phyloP scores from a whole-genome alignment of 2,113 vertebrate species.

The Anarrhichthys ocellatus region DNA sequence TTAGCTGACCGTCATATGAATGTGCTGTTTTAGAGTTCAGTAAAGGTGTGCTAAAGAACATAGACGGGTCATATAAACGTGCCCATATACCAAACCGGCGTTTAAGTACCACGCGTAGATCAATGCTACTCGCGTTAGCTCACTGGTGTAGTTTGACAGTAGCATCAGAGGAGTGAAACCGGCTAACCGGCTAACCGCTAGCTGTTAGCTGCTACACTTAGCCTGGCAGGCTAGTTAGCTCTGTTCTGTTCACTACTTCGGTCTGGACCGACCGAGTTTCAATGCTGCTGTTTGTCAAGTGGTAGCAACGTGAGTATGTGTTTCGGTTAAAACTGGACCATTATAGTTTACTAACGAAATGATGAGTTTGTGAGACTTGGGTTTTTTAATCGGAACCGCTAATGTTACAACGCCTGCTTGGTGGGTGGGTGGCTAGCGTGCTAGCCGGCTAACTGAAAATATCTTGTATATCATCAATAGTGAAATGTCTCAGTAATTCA shows the following conservation, averaged over 20 bases:
- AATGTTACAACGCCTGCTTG: slow-evolving; percentile 20
- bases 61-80: neutral
- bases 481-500: neutral
- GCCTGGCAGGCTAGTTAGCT: slow-evolving; percentile 22
- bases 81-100: neutral
- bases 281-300: slow-evolving; percentile 6
- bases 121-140: slow-evolving; percentile 25
- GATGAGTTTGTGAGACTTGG: slow-evolving; percentile 1
- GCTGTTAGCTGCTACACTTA: slow-evolving; percentile 45
- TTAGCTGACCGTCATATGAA: neutral
- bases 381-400: slow-evolving; percentile 7
- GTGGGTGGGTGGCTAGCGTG: slow-evolving; percentile 62
- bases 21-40: neutral
- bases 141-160: slow-evolving; percentile 47
- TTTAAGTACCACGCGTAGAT: neutral
- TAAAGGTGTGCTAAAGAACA: neutral
- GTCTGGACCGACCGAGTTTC: neutral
- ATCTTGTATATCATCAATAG: slow-evolving; percentile 56
- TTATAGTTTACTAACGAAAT: neutral
- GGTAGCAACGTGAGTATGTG: slow-evolving; percentile 44
- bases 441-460: slow-evolving; percentile 41
- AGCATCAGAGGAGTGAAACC: slow-evolving; percentile 36
- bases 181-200: slow-evolving; percentile 46
- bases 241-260: slow-evolving; percentile 26
- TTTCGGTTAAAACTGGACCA: neutral